A percentile compares a stretch with the other conserved stretches of the same genome.
Evolutionary conservation across 1,140 invertebrate genomes (phyloP).

Genomic region (Caenorhabditis briggsae): DNA sequence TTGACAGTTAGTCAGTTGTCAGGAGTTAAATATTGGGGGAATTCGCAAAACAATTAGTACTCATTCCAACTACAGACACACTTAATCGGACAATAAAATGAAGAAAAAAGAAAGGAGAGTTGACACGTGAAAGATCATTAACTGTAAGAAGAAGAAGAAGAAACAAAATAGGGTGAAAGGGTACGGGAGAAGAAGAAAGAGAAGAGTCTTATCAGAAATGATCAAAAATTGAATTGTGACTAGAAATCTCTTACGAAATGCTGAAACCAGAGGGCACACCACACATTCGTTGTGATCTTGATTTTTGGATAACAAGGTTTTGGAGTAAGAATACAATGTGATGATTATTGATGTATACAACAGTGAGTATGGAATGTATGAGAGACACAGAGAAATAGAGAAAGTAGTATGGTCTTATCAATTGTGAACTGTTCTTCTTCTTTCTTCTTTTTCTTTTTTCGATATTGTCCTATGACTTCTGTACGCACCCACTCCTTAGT

Average conservation of each 20-base stretch:
- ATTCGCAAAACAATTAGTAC: conserved; percentile 41
- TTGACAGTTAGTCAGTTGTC: too few species aligned
- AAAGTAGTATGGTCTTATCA: conserved; percentile 26
- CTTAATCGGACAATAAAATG: conserved; percentile 24
- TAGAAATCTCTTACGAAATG: neutral
- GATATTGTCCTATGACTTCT: conserved; percentile 38
- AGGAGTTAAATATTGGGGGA: neutral
- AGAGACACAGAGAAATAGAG: neutral
- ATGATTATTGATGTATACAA: conserved; percentile 5
- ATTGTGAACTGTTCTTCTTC: conserved; percentile 40
- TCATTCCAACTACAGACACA: neutral
- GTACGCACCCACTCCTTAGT: neutral
- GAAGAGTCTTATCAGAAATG: neutral
- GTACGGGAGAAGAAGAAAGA: neutral
- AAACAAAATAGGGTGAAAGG: neutral
- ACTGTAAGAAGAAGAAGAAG: neutral
- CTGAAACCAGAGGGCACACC: too few species aligned
- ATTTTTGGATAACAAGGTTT: too few species aligned
- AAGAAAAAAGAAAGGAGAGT: neutral
- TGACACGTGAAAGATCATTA: neutral
- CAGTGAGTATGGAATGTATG: neutral
- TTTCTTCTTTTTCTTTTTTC: neutral
- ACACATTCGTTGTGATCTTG: too few species aligned
- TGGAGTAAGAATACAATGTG: neutral
- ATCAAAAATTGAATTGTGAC: conserved; percentile 38